Percentiles rank a stretch among this genome's conserved stretches.
Evolutionary conservation across 2,888 invertebrate species (phyloP).

Genomic region (Drepana falcataria): DNA sequence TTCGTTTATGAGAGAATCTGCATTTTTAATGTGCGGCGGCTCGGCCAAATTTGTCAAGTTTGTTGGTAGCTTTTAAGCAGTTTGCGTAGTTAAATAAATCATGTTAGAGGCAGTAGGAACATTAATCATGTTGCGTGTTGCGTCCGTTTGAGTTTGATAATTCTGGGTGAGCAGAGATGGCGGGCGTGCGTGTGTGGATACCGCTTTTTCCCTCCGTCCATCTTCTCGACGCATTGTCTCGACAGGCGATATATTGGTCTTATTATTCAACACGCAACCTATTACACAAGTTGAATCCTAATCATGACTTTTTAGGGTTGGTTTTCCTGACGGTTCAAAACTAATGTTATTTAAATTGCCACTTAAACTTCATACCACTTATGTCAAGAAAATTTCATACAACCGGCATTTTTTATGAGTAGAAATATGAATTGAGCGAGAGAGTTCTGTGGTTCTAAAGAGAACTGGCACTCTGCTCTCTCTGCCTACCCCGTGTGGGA

Average conservation of each 20-base stretch:
- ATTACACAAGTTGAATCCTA: slow-evolving; percentile 40
- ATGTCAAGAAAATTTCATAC: too few species aligned
- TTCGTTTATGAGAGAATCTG: slow-evolving; percentile 52
- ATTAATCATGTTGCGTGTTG: slow-evolving; percentile 63
- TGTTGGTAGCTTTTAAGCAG: slow-evolving; percentile 38
- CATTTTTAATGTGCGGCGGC: slow-evolving; percentile 44
- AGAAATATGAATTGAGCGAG: too few species aligned
- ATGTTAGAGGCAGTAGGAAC: slow-evolving; percentile 40
- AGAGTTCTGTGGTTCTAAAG: too few species aligned
- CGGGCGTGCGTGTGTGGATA: slow-evolving; percentile 29
- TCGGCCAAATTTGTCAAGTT: slow-evolving; percentile 30
- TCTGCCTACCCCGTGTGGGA: too few species aligned
- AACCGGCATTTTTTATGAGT: too few species aligned
- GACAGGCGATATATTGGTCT: slow-evolving; percentile 29
- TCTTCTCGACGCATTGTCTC: slow-evolving; percentile 38
- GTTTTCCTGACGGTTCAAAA: too few species aligned
- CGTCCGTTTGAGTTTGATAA: slow-evolving; percentile 31
- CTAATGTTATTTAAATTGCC: too few species aligned
- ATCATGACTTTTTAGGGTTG: slow-evolving; percentile 9
- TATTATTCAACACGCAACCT: slow-evolving; percentile 30
- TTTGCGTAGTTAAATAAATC: slow-evolving; percentile 53
- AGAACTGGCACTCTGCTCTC: too few species aligned
- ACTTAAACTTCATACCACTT: too few species aligned
- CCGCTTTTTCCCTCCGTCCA: slow-evolving; percentile 31
- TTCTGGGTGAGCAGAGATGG: slow-evolving; percentile 30